Conservation (phyloP, 2,888 invertebrate genomes). For the Drosophila affinis region DNA sequence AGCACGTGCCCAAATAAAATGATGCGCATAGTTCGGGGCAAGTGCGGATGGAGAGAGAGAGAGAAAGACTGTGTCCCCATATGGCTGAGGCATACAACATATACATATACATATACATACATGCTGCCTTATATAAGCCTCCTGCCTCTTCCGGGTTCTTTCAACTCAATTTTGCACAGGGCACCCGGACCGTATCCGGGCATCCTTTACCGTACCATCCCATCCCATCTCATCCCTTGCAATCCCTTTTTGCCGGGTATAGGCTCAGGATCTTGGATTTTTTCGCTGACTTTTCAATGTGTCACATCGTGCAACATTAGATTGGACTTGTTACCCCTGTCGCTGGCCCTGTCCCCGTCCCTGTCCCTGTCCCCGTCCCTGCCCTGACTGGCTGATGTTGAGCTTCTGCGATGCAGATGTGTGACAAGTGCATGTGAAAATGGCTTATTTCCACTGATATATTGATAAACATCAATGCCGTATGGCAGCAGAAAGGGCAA, state of each 20-base stretch:
- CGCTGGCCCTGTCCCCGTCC: not conserved
- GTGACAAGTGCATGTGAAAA: constrained; percentile 75
- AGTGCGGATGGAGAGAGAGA: not conserved
- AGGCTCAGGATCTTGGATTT: constrained; percentile 40
- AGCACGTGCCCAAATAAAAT: constrained; percentile 77
- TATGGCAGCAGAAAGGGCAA: constrained; percentile 43
- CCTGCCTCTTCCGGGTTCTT: constrained; percentile 25
- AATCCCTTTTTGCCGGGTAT: constrained; percentile 33
- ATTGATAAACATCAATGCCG: constrained; percentile 70
- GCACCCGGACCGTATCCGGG: not conserved
- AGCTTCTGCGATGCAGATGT: constrained; percentile 65
- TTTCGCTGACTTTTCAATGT: constrained; percentile 74
- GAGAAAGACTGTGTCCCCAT: constrained; percentile 6
- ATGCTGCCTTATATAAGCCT: not conserved
- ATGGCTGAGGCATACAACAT: not conserved
- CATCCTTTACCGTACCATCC: not conserved
- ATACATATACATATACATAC: not conserved
- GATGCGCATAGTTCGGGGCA: constrained; percentile 52
- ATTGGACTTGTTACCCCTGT: constrained; percentile 57
- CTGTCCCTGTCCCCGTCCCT: not conserved
- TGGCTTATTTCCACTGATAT: constrained; percentile 72
- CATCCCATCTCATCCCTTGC: not conserved
- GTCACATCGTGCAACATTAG: constrained; percentile 73
- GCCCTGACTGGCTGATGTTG: constrained; percentile 30
- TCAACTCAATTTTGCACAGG: constrained; percentile 31